These are phyloP conservation scores for Drosophila repletoides DNA, from an alignment of 1,140 invertebrate genomes.

Conservation along the genomic window DNA sequence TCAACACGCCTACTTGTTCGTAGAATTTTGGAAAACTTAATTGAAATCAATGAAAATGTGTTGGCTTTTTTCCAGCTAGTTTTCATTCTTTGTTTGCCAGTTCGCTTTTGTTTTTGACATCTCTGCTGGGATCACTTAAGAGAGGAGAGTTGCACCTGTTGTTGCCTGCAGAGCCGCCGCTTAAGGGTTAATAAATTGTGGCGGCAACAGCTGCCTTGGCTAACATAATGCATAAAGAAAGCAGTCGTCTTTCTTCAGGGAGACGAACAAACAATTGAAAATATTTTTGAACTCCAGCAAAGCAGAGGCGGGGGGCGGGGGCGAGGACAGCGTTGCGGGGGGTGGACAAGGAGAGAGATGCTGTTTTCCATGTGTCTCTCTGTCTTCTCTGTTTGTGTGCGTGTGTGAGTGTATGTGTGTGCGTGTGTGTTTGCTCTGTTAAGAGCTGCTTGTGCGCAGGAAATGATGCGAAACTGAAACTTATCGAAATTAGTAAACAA, in stretches of 20 bases:
- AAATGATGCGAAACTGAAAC: conserved; percentile 62
- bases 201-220: conserved; percentile 32
- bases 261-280: conserved; percentile 24
- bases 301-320: conserved; percentile 21
- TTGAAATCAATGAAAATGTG: too few relatives aligned
- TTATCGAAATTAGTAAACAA: conserved; percentile 73
- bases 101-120: too few relatives aligned
- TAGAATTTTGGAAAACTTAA: too few relatives aligned
- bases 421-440: conserved; percentile 33
- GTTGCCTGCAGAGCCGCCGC: conserved; percentile 10
- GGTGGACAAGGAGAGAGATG: conserved; percentile 40
- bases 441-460: conserved; percentile 53
- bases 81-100: too few relatives aligned
- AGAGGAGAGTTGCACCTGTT: conserved; percentile 40
- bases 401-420: background rate
- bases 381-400: background rate
- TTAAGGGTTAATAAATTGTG: conserved; percentile 40
- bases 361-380: conserved; percentile 46
- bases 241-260: conserved; percentile 19
- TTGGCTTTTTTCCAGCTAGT: too few relatives aligned
- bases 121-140: conserved; percentile 36
- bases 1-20: too few relatives aligned
- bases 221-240: conserved; percentile 21
- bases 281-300: conserved; percentile 26
- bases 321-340: conserved; percentile 71